Base-by-base conservation (phyloP, 2,888 invertebrate species). In the Watsonalla binaria region DNA sequence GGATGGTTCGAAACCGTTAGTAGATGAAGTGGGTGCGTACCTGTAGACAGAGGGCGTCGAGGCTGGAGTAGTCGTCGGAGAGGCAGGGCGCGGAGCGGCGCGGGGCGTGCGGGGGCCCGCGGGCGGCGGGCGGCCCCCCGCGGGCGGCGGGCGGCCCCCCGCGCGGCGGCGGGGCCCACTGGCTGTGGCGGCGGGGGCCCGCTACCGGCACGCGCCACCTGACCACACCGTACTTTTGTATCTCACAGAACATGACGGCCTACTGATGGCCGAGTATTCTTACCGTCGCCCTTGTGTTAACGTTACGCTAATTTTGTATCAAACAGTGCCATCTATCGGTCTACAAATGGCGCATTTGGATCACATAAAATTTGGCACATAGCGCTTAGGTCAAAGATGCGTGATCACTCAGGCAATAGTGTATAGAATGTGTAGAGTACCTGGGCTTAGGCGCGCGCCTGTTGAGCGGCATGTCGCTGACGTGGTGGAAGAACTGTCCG, bases 51-150 rank as follows among this genome's bases (percentile, higher is more conserved):
- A 37, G n/a, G 51, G 51, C 39, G 67, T 56, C 61, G 50, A 65
- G 53, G 53, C 96, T 93, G 63, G 95, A 95, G 87, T 95, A 94
- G 84, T 96, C 96, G 15, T 49, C 49, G 59, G 8, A 63, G 59
- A 42, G 62, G 51, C 15, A 46, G 47, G 52, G 46, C 55, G 45
- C 33, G 14, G 37, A 57, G 56, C 48, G 56, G 62, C 51, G 53
- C 45, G 47, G 58, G 51, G 56, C 59, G 61, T 54, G 57, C 9
- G 56, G 47, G 55, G 54, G 54, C 54, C 50, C 13, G 55, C 55
- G 51, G 60, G 53, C 9, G 34, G 37, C 35, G 56, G 51, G 58
- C 58, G 35, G 62, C 61, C 51, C 56, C 51, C 35, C 39, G 62
- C 60, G 15, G 74, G 63, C 35, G 82, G 80, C 70, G 74, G 79